Conservation (phyloP, 2,888 invertebrate species). For the Caenorhabditis macrosperma region DNA sequence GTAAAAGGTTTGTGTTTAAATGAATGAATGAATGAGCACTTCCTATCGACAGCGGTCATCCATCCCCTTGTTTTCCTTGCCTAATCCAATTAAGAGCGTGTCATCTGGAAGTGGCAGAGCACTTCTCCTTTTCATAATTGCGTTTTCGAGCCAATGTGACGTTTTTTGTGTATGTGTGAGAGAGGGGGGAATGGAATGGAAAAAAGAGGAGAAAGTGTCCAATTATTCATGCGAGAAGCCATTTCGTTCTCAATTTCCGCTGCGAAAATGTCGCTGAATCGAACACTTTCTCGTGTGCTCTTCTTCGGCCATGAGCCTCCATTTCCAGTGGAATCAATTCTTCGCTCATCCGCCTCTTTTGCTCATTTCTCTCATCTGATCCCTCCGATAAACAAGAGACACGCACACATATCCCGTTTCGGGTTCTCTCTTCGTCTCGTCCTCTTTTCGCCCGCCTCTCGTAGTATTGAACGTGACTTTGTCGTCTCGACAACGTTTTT, state of each 20-base stretch:
- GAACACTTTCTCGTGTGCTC: not conserved
- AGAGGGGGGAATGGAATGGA: conserved; percentile 16
- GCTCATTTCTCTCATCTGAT: too few species aligned
- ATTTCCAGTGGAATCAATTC: not conserved
- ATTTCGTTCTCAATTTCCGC: not conserved
- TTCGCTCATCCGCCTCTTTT: conserved; percentile 18
- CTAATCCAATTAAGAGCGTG: conserved; percentile 29
- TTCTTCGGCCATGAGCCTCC: not conserved
- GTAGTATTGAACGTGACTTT: conserved; percentile 13
- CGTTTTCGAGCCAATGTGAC: too few species aligned
- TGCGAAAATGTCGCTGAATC: not conserved
- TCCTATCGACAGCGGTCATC: not conserved
- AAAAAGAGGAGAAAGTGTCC: conserved; percentile 10
- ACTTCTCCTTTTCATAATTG: conserved; percentile 20
- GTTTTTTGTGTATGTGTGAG: too few species aligned
- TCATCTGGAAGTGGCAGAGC: conserved; percentile 41
- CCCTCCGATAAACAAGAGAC: conserved; percentile 7
- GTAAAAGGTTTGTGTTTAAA: conserved; percentile 31
- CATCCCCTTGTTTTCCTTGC: not conserved
- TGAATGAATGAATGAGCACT: conserved; percentile 29
- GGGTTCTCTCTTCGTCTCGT: conserved; percentile 21
- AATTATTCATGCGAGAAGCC: conserved; percentile 30
- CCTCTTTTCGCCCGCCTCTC: conserved; percentile 8
- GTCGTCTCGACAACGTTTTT: conserved; percentile 5
- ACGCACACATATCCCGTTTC: conserved; percentile 34